These are phyloP conservation scores for Dicycla oo DNA, from an alignment of 2,888 invertebrate genomes.

Conservation along the genomic window DNA sequence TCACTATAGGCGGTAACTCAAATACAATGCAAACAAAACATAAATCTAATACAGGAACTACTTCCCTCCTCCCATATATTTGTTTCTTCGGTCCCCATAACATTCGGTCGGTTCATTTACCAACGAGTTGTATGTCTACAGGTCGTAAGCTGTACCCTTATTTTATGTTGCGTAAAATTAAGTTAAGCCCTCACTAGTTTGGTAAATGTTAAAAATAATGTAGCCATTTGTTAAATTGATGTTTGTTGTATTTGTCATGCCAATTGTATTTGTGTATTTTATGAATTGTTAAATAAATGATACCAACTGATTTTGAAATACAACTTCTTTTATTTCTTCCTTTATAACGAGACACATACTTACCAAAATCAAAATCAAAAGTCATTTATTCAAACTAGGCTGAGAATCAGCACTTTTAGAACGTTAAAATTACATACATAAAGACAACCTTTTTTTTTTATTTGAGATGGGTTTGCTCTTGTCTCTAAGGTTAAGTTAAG, in stretches of 20 bases:
- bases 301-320: neutral
- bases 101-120: constrained; percentile 64
- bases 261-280: constrained; percentile 11
- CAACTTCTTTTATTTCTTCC: constrained; percentile 25
- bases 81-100: constrained; percentile 55
- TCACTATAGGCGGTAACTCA: constrained; percentile 17
- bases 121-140: constrained; percentile 38
- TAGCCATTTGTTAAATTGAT: constrained; percentile 35
- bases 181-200: constrained; percentile 54
- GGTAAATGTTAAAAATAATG: constrained; percentile 40
- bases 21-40: constrained; percentile 57
- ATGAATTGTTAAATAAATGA: constrained; percentile 22
- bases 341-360: neutral
- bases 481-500: too few species aligned
- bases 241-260: constrained; percentile 14
- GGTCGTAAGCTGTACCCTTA: constrained; percentile 54
- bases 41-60: constrained; percentile 57
- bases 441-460: too few species aligned
- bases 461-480: too few species aligned
- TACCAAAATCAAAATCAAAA: too few species aligned
- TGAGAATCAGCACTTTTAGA: too few species aligned
- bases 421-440: too few species aligned
- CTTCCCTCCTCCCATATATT: constrained; percentile 56
- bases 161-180: constrained; percentile 68
- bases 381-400: too few species aligned